Percentiles rank a stretch among this genome's conserved stretches.
phyloP scores from a whole-genome alignment of 1,140 invertebrate species.

The Drosophila sucinea region DNA sequence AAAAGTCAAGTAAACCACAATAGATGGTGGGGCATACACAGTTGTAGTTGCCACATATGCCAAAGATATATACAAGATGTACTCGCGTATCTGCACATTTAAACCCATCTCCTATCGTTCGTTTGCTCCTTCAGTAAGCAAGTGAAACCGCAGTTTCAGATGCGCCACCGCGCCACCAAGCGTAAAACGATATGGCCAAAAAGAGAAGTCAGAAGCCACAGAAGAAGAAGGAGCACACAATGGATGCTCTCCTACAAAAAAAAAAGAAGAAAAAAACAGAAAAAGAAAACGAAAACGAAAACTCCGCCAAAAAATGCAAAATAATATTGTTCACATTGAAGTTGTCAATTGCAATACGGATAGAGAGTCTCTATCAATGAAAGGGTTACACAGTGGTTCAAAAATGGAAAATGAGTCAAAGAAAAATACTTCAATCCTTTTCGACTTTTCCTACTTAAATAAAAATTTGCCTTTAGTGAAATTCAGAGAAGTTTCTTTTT shows the following conservation, averaged over 20 bases:
- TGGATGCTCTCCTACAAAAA: slow-evolving; percentile 16
- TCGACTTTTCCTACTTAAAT: too few species aligned
- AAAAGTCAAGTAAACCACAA: slow-evolving; percentile 73
- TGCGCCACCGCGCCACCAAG: slow-evolving; percentile 6
- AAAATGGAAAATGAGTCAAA: background rate
- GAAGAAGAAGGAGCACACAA: slow-evolving; percentile 8
- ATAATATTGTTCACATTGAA: slow-evolving; percentile 66
- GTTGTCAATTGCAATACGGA: slow-evolving; percentile 62
- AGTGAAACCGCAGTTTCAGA: slow-evolving; percentile 13
- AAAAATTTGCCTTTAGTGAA: background rate
- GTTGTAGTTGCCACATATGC: slow-evolving; percentile 45
- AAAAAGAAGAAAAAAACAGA: slow-evolving; percentile 13
- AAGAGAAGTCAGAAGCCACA: slow-evolving; percentile 19
- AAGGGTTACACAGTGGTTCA: slow-evolving; percentile 42
- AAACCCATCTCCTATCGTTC: slow-evolving; percentile 5
- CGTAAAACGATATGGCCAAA: slow-evolving; percentile 21
- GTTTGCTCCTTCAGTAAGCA: slow-evolving; percentile 31
- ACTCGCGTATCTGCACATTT: background rate
- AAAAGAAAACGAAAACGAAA: background rate
- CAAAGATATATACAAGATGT: slow-evolving; percentile 38
- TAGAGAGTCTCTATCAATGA: slow-evolving; percentile 44
- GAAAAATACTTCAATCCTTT: background rate
- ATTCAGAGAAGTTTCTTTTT: background rate
- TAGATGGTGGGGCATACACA: slow-evolving; percentile 17
- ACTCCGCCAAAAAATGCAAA: slow-evolving; percentile 61